Evolutionary conservation across 2,113 vertebrate species (phyloP).

Genomic region (Pteropus alecto): DNA sequence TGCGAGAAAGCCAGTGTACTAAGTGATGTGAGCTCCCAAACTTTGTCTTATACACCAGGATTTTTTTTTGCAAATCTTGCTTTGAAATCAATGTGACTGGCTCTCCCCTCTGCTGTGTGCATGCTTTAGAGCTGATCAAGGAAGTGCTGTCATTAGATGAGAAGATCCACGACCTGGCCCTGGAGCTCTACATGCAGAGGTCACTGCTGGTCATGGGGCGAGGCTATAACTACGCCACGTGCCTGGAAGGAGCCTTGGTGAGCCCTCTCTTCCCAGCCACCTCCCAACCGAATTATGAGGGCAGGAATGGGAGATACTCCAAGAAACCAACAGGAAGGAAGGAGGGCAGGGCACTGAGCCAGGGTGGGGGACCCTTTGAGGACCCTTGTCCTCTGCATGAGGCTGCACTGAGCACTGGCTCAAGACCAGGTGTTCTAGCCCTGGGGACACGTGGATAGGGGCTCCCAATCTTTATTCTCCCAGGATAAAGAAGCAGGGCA

Average conservation of each 20-base stretch:
- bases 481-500: neutral
- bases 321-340: neutral
- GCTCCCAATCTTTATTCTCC: neutral
- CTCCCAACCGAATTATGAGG: neutral
- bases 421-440: neutral
- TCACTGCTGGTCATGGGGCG: constrained; percentile 97
- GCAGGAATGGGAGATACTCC: neutral
- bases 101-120: constrained; percentile 18
- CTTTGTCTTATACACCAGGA: neutral
- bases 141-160: constrained; percentile 91
- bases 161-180: constrained; percentile 91
- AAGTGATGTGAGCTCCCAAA: neutral
- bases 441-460: neutral
- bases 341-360: accelerated
- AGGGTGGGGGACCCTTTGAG: neutral
- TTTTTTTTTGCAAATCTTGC: neutral
- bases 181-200: constrained; percentile 92
- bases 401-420: neutral
- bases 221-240: constrained; percentile 96
- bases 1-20: neutral
- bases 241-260: constrained; percentile 97
- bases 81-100: neutral
- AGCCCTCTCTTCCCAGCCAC: constrained; percentile 56
- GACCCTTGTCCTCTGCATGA: neutral
- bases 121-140: constrained; percentile 87